phyloP scores from a whole-genome alignment of 2,797 vertebrate species.

The Sebastes diploproa region DNA sequence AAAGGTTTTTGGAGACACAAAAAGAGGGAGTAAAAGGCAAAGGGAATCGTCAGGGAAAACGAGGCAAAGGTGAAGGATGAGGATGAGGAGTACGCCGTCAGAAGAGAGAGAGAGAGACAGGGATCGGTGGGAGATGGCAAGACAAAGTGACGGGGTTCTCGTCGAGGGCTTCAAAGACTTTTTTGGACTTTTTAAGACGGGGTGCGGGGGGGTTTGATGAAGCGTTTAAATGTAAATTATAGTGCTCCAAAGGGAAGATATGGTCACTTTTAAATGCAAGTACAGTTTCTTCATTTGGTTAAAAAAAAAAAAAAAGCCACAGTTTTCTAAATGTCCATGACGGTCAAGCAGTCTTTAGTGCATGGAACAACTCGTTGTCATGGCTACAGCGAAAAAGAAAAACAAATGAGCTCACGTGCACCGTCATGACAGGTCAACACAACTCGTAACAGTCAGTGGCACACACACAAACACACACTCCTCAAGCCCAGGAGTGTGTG shows the following conservation, averaged over 20 bases:
- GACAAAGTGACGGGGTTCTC: constrained; percentile 64
- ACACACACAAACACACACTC: constrained; percentile 70
- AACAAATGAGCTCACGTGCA: constrained; percentile 52
- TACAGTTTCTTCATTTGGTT: constrained; percentile 70
- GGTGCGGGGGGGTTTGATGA: constrained; percentile 7
- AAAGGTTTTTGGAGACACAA: constrained; percentile 90
- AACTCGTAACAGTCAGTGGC: constrained; percentile 84
- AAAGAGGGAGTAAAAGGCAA: constrained; percentile 81
- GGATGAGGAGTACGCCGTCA: constrained; percentile 62
- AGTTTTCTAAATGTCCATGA: constrained; percentile 59
- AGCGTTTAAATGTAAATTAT: constrained; percentile 55
- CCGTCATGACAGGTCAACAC: constrained; percentile 71
- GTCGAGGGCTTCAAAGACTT: constrained; percentile 50
- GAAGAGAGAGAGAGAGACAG: constrained; percentile 53
- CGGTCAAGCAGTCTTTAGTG: constrained; percentile 67
- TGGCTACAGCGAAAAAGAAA: constrained; percentile 31
- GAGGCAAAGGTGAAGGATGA: constrained; percentile 44
- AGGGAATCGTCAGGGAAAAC: constrained; percentile 51
- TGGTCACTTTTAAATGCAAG: constrained; percentile 67
- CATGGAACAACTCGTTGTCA: constrained; percentile 45
- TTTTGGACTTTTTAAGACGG: constrained; percentile 26
- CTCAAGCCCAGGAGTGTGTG: constrained; percentile 44
- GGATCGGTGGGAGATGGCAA: constrained; percentile 58
- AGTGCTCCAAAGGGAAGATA: constrained; percentile 57
- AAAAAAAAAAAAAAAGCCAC: constrained; percentile 51